Conservation (phyloP, 2,888 invertebrate genomes). For the Pammene fasciana region DNA sequence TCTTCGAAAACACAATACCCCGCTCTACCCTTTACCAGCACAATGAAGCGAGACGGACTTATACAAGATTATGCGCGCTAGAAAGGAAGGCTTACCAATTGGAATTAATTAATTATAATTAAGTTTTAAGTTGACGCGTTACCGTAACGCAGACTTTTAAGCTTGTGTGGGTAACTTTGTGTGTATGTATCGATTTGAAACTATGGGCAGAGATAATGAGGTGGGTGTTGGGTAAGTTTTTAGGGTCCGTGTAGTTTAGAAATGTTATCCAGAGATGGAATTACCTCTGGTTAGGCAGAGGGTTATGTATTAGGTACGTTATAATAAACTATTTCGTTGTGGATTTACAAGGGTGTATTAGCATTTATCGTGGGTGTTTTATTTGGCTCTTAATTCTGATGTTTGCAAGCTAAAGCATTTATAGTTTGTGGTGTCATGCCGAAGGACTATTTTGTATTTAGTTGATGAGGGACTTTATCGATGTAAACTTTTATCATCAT, state of each 20-base stretch:
- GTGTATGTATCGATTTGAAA: constrained; percentile 78
- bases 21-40: constrained; percentile 69
- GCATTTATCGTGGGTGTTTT: constrained; percentile 4
- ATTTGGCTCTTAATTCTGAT: not conserved
- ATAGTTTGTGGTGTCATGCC: constrained; percentile 1
- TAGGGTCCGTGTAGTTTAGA: constrained; percentile 62
- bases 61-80: constrained; percentile 74
- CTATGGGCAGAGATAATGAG: constrained; percentile 81
- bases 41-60: constrained; percentile 65
- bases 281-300: constrained; percentile 26
- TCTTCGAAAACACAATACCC: constrained; percentile 82
- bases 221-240: constrained; percentile 77
- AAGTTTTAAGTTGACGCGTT: constrained; percentile 89
- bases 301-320: constrained; percentile 20
- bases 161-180: constrained; percentile 71
- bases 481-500: not conserved
- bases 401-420: constrained; percentile 4
- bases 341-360: constrained; percentile 5
- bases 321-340: constrained; percentile 19
- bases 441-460: not conserved
- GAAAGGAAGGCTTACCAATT: constrained; percentile 82
- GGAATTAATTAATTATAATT: constrained; percentile 93
- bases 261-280: constrained; percentile 41
- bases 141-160: constrained; percentile 78
- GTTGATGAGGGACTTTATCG: constrained; percentile 5